Conservation (phyloP, 1,140 invertebrate species). For the Marisa cornuarietis region DNA sequence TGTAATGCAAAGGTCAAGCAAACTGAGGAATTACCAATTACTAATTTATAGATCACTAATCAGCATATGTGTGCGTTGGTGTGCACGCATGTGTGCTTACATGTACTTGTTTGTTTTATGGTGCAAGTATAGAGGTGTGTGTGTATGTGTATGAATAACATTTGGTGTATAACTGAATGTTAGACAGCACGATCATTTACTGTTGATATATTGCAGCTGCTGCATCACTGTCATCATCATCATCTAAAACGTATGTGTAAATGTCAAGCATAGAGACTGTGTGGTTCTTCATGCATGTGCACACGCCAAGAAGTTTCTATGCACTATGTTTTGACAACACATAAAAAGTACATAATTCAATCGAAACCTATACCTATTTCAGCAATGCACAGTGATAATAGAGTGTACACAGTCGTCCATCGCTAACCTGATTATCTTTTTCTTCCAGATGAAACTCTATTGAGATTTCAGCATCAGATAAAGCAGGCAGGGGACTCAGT, state of each 20-base stretch:
- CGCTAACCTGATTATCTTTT: constrained; percentile 27
- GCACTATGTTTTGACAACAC: too few relatives aligned
- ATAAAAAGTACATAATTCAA: not conserved
- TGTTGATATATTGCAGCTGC: not conserved
- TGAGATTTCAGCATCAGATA: constrained; percentile 54
- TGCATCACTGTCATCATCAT: too few relatives aligned
- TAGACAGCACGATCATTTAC: not conserved
- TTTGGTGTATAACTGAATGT: not conserved
- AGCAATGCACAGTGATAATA: too few relatives aligned
- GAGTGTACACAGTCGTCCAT: not conserved
- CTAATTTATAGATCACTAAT: not conserved
- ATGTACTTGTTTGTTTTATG: not conserved
- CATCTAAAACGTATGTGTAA: constrained; percentile 5
- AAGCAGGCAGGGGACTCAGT: constrained; percentile 31
- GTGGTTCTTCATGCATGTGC: too few relatives aligned
- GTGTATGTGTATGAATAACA: not conserved
- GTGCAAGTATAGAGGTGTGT: not conserved
- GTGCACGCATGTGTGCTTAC: not conserved
- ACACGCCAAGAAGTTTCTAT: too few relatives aligned
- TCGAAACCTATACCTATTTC: too few relatives aligned
- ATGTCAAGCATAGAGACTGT: not conserved
- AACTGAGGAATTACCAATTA: not conserved
- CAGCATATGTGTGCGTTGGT: not conserved
- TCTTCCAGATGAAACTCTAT: constrained; percentile 48
- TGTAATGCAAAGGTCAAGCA: not conserved